Evolutionary conservation across 2,797 vertebrate genomes (phyloP).

Genomic region (Pyrrhura leucotis): DNA sequence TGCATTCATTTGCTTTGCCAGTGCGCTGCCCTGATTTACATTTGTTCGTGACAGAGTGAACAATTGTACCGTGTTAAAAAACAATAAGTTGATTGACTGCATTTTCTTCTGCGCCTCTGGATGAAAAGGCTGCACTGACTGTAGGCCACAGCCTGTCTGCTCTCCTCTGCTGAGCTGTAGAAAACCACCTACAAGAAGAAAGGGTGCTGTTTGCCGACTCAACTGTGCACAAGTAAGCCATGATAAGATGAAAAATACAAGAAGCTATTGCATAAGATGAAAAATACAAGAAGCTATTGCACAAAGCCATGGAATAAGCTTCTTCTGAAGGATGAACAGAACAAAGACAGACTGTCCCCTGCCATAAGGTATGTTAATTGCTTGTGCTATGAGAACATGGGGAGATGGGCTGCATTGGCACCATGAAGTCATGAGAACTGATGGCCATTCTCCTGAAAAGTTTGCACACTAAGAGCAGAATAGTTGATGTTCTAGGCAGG

Average conservation of each 20-base stretch:
- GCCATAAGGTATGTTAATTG: background rate
- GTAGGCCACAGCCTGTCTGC: background rate
- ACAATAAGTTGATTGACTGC: background rate
- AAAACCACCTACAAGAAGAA: background rate
- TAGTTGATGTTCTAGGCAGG: background rate
- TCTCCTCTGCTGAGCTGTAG: background rate
- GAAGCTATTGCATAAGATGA: background rate
- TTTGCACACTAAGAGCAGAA: background rate
- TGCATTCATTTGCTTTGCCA: background rate
- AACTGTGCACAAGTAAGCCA: background rate
- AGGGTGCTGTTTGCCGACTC: background rate
- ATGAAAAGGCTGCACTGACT: background rate
- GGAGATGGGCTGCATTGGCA: background rate
- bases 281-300: background rate
- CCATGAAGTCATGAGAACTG: accelerated
- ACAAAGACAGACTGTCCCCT: background rate
- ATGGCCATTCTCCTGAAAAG: background rate
- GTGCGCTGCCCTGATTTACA: background rate
- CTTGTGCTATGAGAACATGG: accelerated
- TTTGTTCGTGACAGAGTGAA: background rate
- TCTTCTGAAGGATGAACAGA: background rate
- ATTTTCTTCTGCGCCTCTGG: background rate
- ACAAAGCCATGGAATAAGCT: background rate
- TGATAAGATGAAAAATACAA: background rate
- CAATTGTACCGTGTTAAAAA: background rate